Base-by-base conservation (phyloP, 2,888 invertebrate genomes). In the Zygaena filipendulae region DNA sequence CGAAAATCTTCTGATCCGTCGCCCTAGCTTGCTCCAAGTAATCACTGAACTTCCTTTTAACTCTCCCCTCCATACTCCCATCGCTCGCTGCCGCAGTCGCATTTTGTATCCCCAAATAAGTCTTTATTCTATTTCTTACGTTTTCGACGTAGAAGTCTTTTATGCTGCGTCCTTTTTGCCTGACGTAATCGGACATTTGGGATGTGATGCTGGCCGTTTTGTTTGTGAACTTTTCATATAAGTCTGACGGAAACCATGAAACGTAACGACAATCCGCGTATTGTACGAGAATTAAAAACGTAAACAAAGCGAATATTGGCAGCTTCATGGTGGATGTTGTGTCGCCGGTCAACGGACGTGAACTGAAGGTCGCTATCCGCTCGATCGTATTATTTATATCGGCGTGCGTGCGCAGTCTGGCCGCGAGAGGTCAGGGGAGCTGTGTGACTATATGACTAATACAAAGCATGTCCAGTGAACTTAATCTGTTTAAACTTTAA, bases 311-410 rank as follows among this genome's bases (percentile, higher is more conserved):
- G 9, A 63, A 23, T 16, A 55, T 13, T 10, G 46, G 33, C 21
- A 61, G 42, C 46, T 59, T 74, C 75, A 75, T 74, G 27, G 43
- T 47, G 28, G 7, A n/a, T n/a, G n/a, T n/a, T n/a, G n/a, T n/a
- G n/a, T n/a, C n/a, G n/a, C n/a, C n/a, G n/a, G n/a, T n/a, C n/a
- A n/a, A n/a, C n/a, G n/a, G n/a, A n/a, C n/a, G 23, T 11, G 19
- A 12, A 23, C 8, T 21, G 21, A 6, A 18, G 8, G 18, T 18
- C 18, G 18, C 4, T 18, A 23, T 18, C 23, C 2, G 11, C 21
- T 10, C n/a, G n/a, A n/a, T n/a, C n/a, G 23, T 10, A 13, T 30
- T 22, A 25, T 30, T 34, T 28, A 25, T 28, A 34, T 25, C 25
- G 33, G 24, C 18, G 23, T 10, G 9, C 23, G 3, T 10, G 20